phyloP scores from a whole-genome alignment of 2,888 invertebrate genomes.

The Torymus tubicola region DNA sequence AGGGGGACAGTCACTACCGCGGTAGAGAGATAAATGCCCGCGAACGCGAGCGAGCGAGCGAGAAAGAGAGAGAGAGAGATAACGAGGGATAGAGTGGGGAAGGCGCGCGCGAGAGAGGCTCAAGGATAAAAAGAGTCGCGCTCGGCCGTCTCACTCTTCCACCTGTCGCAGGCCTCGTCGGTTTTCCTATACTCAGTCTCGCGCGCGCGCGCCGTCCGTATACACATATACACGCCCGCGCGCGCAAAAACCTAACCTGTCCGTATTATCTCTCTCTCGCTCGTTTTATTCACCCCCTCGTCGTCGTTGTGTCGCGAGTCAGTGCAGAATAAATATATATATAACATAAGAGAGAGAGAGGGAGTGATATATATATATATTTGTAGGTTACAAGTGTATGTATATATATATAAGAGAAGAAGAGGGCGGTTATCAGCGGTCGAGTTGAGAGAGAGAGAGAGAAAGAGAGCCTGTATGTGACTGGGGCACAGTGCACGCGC shows the following conservation, averaged over 20 bases:
- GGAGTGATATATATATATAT: too few relatives aligned
- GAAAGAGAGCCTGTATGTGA: too few relatives aligned
- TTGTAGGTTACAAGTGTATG: too few relatives aligned
- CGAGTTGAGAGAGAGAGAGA: too few relatives aligned
- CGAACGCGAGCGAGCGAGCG: not conserved
- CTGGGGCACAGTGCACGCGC: not conserved
- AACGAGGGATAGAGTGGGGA: not conserved
- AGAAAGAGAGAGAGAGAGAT: not conserved
- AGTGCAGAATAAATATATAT: not conserved
- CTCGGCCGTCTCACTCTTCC: slow-evolving; percentile 5
- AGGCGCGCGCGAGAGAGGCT: not conserved
- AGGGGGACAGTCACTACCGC: too few relatives aligned
- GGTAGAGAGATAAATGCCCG: too few relatives aligned
- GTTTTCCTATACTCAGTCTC: not conserved
- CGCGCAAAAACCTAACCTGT: not conserved
- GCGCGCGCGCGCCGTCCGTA: not conserved
- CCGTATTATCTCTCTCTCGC: too few relatives aligned
- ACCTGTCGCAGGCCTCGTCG: slow-evolving; percentile 20
- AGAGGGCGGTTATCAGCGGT: too few relatives aligned
- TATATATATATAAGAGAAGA: too few relatives aligned
- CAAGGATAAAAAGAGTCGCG: slow-evolving; percentile 31
- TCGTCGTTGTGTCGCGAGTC: not conserved
- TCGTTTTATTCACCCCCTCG: not conserved
- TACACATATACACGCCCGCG: not conserved
- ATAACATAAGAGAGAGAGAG: too few relatives aligned